Conservation (phyloP, 2,797 vertebrate genomes). For the Chiroxiphia lanceolata region DNA sequence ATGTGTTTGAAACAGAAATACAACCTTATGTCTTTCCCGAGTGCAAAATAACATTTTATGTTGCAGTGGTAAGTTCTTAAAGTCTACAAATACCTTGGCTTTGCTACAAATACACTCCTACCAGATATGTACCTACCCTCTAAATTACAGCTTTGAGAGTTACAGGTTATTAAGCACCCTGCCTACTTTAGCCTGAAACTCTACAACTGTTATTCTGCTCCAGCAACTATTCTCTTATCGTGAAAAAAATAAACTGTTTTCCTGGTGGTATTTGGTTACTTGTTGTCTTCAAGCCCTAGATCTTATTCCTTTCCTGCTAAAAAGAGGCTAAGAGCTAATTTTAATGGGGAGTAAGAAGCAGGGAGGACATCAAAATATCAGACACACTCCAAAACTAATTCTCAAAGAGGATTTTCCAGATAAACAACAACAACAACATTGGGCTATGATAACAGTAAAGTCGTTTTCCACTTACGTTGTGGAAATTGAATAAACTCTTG, state of each 20-base stretch:
- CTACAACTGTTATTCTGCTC: constrained; percentile 45
- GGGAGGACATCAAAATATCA: background rate
- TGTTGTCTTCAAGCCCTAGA: constrained; percentile 35
- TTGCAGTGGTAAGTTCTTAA: background rate
- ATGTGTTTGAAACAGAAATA: background rate
- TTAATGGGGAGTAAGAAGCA: background rate
- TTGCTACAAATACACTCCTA: background rate
- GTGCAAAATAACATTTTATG: background rate
- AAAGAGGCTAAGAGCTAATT: constrained; percentile 24
- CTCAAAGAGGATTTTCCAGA: background rate
- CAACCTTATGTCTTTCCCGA: background rate
- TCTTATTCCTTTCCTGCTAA: constrained; percentile 48
- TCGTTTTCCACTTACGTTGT: background rate
- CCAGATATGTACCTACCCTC: background rate
- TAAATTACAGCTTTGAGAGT: background rate
- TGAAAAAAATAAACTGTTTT: constrained; percentile 21
- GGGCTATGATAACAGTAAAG: background rate
- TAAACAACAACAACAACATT: background rate
- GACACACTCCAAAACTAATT: constrained; percentile 19
- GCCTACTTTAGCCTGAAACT: background rate
- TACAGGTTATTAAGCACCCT: background rate
- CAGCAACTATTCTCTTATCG: constrained; percentile 53
- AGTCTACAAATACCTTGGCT: background rate
- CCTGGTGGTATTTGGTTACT: constrained; percentile 21
- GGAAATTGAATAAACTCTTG: background rate